Evolutionary conservation across 2,888 invertebrate genomes (phyloP).

Genomic region (Platycnemis pennipes): DNA sequence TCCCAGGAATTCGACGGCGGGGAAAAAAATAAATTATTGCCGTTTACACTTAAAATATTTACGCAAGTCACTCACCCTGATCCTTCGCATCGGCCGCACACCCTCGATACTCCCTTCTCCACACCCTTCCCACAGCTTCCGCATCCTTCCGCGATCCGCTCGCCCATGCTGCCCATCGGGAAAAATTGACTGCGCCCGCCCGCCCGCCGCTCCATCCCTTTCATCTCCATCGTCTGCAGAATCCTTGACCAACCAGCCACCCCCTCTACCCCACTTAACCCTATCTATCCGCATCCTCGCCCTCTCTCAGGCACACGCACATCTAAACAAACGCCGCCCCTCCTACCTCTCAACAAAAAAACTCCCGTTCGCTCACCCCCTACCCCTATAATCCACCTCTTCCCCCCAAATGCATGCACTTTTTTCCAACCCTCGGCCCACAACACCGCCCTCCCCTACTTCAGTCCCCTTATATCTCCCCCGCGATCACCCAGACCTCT

Average conservation of each 20-base stretch:
- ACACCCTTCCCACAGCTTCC: not conserved
- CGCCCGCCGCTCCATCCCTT: not conserved
- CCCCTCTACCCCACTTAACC: not conserved
- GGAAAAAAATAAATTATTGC: not conserved
- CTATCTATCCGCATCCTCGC: too few relatives aligned
- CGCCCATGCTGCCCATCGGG: not conserved
- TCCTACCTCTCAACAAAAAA: too few relatives aligned
- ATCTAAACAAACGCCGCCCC: too few relatives aligned
- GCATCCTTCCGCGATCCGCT: not conserved
- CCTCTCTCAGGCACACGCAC: too few relatives aligned
- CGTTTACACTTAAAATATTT: constrained; percentile 63
- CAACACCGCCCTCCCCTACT: too few relatives aligned
- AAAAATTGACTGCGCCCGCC: not conserved
- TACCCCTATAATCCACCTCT: too few relatives aligned
- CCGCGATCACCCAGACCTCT: not conserved
- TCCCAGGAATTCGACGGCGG: not conserved
- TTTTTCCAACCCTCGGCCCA: too few relatives aligned
- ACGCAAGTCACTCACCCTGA: constrained; percentile 39
- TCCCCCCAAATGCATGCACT: too few relatives aligned
- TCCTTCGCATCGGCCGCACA: not conserved
- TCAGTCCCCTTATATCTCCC: not conserved
- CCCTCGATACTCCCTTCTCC: not conserved
- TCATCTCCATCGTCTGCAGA: not conserved
- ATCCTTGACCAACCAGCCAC: not conserved
- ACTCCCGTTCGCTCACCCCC: too few relatives aligned